Evolutionary conservation across 2,797 vertebrate species (phyloP).

Genomic region (Chelon auratus): DNA sequence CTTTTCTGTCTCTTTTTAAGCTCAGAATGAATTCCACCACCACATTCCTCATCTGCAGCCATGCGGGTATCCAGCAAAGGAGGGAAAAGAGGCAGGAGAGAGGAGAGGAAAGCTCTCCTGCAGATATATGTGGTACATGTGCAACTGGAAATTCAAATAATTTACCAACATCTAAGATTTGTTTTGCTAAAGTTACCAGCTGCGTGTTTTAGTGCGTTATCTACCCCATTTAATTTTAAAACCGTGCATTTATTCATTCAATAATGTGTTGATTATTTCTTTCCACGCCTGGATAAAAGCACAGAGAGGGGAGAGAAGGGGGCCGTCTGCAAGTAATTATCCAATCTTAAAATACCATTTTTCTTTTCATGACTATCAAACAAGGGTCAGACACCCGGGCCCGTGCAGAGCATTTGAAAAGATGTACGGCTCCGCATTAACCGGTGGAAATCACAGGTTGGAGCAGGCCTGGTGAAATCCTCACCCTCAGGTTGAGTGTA

Average conservation of each 20-base stretch:
- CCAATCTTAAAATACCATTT: constrained; percentile 44
- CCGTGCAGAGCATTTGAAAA: constrained; percentile 37
- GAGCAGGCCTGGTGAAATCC: constrained; percentile 55
- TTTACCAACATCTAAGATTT: constrained; percentile 5
- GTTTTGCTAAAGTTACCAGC: not conserved
- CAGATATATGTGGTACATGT: constrained; percentile 18
- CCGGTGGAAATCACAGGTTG: constrained; percentile 66
- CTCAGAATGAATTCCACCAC: constrained; percentile 68
- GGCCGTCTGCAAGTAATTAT: constrained; percentile 42
- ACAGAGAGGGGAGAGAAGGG: constrained; percentile 21
- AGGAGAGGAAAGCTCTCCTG: constrained; percentile 29
- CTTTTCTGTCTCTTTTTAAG: constrained; percentile 33
- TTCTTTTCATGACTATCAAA: constrained; percentile 60
- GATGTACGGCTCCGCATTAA: constrained; percentile 52
- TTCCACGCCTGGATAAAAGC: constrained; percentile 29
- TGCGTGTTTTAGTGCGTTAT: not conserved
- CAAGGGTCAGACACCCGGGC: constrained; percentile 58
- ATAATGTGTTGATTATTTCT: constrained; percentile 30
- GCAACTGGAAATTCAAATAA: constrained; percentile 32
- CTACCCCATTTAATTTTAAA: constrained; percentile 5
- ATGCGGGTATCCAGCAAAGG: constrained; percentile 64
- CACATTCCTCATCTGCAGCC: constrained; percentile 71
- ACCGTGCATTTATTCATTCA: not conserved
- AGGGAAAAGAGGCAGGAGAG: constrained; percentile 25
- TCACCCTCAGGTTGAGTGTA: constrained; percentile 73